phyloP scores from a whole-genome alignment of 2,888 invertebrate genomes.

The Mesochorus sp. region DNA sequence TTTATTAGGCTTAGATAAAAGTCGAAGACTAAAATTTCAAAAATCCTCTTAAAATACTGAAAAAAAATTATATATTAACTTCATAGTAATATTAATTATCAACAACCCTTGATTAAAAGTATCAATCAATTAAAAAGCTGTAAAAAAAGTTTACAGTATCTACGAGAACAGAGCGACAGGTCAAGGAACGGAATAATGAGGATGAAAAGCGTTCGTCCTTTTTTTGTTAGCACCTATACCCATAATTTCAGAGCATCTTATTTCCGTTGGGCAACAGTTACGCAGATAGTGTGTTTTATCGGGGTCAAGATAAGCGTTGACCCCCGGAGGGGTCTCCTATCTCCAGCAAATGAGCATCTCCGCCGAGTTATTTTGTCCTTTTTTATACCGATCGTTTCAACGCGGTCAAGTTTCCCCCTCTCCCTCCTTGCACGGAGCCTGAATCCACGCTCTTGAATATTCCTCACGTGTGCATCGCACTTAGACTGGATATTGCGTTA shows the following conservation, averaged over 20 bases:
- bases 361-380: constrained; percentile 62
- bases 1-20: too few species aligned
- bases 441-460: constrained; percentile 11
- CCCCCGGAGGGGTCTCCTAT: constrained; percentile 40
- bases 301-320: constrained; percentile 41
- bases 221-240: background rate
- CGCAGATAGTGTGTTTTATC: constrained; percentile 17
- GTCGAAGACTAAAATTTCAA: too few species aligned
- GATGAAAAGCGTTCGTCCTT: constrained; percentile 15
- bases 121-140: too few species aligned
- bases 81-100: too few species aligned
- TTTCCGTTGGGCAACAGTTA: constrained; percentile 31
- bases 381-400: constrained; percentile 52
- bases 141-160: too few species aligned
- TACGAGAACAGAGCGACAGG: too few species aligned
- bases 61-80: too few species aligned
- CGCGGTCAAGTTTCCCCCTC: too few species aligned
- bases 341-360: constrained; percentile 52
- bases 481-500: constrained; percentile 66
- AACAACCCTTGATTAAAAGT: too few species aligned
- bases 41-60: too few species aligned
- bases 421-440: background rate
- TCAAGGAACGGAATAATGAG: constrained; percentile 26
- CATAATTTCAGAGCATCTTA: constrained; percentile 44
- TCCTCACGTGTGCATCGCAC: constrained; percentile 30